Percentiles rank a stretch among this genome's conserved stretches.
phyloP scores from a whole-genome alignment of 2,113 vertebrate species.

The Microtus pennsylvanicus region DNA sequence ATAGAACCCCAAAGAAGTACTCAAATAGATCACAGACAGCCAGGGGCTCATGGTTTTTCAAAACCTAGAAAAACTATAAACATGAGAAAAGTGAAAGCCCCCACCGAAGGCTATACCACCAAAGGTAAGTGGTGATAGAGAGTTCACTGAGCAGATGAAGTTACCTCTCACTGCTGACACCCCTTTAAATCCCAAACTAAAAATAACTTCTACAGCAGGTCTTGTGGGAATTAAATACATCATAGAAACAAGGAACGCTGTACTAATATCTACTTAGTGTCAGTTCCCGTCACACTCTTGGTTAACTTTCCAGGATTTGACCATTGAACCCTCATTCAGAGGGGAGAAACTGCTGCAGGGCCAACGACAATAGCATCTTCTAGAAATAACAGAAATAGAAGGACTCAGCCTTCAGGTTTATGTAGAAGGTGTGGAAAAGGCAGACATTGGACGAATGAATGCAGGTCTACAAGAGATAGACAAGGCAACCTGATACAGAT shows the following conservation, averaged over 20 bases:
- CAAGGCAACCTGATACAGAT: too few species aligned
- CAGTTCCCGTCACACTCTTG: neutral
- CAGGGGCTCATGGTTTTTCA: neutral
- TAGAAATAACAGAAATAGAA: too few species aligned
- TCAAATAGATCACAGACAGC: neutral
- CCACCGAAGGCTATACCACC: neutral
- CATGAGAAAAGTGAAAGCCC: slow-evolving; percentile 4
- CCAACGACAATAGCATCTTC: neutral
- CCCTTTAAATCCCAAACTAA: neutral
- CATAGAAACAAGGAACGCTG: neutral
- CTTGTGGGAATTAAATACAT: slow-evolving; percentile 30
- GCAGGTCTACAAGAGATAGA: too few species aligned
- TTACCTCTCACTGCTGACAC: neutral
- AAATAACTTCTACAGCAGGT: neutral
- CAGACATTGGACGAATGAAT: too few species aligned
- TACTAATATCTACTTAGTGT: neutral
- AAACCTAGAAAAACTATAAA: slow-evolving; percentile 11
- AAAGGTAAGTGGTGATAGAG: neutral
- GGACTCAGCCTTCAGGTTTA: too few species aligned
- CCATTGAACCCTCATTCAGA: neutral
- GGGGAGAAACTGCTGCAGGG: neutral
- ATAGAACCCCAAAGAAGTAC: neutral
- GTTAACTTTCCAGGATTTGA: neutral
- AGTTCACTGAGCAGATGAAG: neutral
- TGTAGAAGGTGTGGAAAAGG: too few species aligned